These are phyloP conservation scores for Cephus sareptanus DNA, from an alignment of 2,888 invertebrate species.

Conservation along the genomic window DNA sequence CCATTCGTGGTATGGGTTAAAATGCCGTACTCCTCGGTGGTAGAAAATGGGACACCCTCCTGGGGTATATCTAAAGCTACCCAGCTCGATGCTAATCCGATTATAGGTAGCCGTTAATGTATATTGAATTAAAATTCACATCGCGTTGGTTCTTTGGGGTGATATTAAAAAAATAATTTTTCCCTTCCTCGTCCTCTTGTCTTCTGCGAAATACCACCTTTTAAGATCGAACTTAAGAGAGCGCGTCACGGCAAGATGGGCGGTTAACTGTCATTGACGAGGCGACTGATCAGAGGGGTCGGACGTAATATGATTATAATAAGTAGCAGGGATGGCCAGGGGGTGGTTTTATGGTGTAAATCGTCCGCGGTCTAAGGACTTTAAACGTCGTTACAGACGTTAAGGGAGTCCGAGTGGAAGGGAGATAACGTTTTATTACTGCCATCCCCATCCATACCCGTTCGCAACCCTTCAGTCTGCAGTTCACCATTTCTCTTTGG, in stretches of 20 bases:
- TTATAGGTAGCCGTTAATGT: constrained; percentile 37
- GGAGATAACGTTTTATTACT: constrained; percentile 55
- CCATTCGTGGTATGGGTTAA: neutral
- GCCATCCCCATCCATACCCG: neutral
- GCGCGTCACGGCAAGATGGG: neutral
- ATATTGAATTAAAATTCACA: constrained; percentile 49
- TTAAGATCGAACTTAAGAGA: neutral
- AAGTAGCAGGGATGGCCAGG: constrained; percentile 44
- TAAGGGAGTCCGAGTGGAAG: constrained; percentile 62
- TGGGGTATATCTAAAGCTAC: neutral
- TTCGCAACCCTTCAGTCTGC: neutral
- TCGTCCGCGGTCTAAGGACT: constrained; percentile 37
- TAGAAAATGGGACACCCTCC: neutral
- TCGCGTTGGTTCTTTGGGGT: neutral
- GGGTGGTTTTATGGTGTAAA: constrained; percentile 46
- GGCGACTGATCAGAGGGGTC: constrained; percentile 38
- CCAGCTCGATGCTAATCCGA: constrained; percentile 37
- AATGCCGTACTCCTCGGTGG: neutral
- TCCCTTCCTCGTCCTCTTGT: neutral
- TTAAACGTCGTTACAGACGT: constrained; percentile 52
- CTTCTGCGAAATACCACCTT: neutral
- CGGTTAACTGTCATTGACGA: constrained; percentile 28
- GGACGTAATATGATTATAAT: constrained; percentile 52
- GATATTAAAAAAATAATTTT: constrained; percentile 1
- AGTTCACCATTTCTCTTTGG: neutral